phyloP scores from a whole-genome alignment of 2,888 invertebrate species.

The Chrysopilus asiliformis region DNA sequence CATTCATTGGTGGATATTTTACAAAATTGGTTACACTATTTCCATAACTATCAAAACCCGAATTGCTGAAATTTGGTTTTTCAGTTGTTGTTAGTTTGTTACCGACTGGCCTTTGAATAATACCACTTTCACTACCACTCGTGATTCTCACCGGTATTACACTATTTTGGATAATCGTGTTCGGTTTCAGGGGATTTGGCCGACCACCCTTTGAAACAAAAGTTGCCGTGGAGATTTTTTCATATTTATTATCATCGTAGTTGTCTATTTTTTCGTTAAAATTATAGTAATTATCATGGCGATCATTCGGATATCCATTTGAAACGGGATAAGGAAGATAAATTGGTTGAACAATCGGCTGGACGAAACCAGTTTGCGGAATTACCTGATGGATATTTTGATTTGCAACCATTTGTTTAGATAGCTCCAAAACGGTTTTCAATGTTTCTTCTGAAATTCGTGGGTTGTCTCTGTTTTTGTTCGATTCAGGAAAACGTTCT shows the following conservation, averaged over 20 bases:
- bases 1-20: slow-evolving; percentile 8
- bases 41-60: too few species aligned
- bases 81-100: too few species aligned
- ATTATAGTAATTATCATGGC: too few species aligned
- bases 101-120: slow-evolving; percentile 7
- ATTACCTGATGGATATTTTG: slow-evolving; percentile 31
- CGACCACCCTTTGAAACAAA: slow-evolving; percentile 10
- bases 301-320: slow-evolving; percentile 1
- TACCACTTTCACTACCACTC: slow-evolving; percentile 10
- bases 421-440: slow-evolving; percentile 33
- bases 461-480: slow-evolving; percentile 18
- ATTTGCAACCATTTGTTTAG: slow-evolving; percentile 34
- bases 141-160: slow-evolving; percentile 29
- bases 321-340: slow-evolving; percentile 19
- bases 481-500: slow-evolving; percentile 8
- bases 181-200: slow-evolving; percentile 19
- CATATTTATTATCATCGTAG: slow-evolving; percentile 16
- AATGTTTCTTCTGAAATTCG: slow-evolving; percentile 34
- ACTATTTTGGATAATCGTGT: slow-evolving; percentile 33
- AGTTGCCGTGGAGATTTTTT: slow-evolving; percentile 13
- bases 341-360: slow-evolving; percentile 28
- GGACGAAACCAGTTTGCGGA: slow-evolving; percentile 21
- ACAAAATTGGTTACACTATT: slow-evolving; percentile 17
- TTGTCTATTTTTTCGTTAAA: slow-evolving; percentile 9
- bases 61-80: too few species aligned